These are phyloP conservation scores for Helicoverpa zea DNA, from an alignment of 1,140 invertebrate genomes.

Conservation along the genomic window DNA sequence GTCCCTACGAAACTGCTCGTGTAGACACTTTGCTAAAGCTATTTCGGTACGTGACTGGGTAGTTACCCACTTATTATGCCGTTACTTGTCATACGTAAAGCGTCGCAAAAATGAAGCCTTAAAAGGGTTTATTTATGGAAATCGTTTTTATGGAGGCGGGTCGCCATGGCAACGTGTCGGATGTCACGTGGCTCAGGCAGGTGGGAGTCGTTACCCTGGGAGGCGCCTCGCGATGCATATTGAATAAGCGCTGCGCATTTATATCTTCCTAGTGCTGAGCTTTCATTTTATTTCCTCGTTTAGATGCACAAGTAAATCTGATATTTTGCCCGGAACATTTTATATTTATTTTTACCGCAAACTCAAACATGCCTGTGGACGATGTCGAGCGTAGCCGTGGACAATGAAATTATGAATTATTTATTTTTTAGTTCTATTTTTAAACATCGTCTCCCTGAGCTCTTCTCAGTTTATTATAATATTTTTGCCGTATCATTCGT, in stretches of 20 bases:
- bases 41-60: neutral
- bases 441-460: neutral
- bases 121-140: slow-evolving; percentile 42
- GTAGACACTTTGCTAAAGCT: neutral
- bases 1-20: neutral
- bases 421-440: neutral
- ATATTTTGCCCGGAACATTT: neutral
- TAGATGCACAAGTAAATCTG: neutral
- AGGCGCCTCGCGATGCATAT: slow-evolving; percentile 38
- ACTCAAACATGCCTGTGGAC: too few species aligned
- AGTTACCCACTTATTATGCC: slow-evolving; percentile 8
- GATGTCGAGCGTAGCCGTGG: neutral
- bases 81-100: neutral
- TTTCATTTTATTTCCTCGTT: slow-evolving; percentile 38
- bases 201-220: slow-evolving; percentile 30
- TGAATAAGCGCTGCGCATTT: slow-evolving; percentile 41
- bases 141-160: slow-evolving; percentile 30
- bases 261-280: slow-evolving; percentile 21
- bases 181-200: slow-evolving; percentile 34
- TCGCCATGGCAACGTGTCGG: slow-evolving; percentile 15
- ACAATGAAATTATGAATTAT: neutral
- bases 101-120: slow-evolving; percentile 22
- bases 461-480: too few species aligned
- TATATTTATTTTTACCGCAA: neutral
- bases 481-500: too few species aligned